phyloP scores from a whole-genome alignment of 2,797 vertebrate species.

The Spea hammondii region DNA sequence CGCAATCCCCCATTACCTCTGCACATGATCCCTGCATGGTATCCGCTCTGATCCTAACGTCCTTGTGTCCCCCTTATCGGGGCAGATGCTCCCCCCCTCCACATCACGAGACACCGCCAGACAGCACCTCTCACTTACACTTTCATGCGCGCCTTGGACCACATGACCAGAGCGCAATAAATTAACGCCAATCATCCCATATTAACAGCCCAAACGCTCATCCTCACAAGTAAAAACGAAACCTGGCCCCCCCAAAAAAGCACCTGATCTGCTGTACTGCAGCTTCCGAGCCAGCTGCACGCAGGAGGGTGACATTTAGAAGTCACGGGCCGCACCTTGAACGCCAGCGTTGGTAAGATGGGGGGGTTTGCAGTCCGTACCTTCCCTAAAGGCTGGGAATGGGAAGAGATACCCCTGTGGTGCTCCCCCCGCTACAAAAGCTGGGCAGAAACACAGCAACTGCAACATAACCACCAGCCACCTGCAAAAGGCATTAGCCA shows the following conservation, averaged over 20 bases:
- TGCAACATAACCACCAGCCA: too few species aligned
- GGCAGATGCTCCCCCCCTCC: too few species aligned
- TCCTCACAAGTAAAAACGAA: neutral
- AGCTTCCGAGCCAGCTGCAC: neutral
- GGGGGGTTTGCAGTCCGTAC: too few species aligned
- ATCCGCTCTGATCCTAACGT: too few species aligned
- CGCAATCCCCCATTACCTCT: too few species aligned
- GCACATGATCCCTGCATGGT: too few species aligned
- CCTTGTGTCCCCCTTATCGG: too few species aligned
- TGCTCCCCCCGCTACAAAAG: too few species aligned
- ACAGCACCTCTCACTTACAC: neutral
- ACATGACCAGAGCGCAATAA: neutral
- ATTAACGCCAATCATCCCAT: neutral
- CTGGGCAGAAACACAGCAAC: neutral
- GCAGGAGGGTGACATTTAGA: neutral
- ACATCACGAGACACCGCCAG: neutral
- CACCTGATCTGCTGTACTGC: neutral
- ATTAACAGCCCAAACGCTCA: neutral
- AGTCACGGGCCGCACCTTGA: neutral
- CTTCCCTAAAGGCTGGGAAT: too few species aligned
- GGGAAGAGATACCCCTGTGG: too few species aligned
- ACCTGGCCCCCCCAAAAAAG: neutral
- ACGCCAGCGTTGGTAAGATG: neutral
- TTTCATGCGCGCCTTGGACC: neutral
- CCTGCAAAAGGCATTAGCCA: too few species aligned